phyloP scores from a whole-genome alignment of 1,140 invertebrate genomes.

The Parasteatoda tepidariorum region DNA sequence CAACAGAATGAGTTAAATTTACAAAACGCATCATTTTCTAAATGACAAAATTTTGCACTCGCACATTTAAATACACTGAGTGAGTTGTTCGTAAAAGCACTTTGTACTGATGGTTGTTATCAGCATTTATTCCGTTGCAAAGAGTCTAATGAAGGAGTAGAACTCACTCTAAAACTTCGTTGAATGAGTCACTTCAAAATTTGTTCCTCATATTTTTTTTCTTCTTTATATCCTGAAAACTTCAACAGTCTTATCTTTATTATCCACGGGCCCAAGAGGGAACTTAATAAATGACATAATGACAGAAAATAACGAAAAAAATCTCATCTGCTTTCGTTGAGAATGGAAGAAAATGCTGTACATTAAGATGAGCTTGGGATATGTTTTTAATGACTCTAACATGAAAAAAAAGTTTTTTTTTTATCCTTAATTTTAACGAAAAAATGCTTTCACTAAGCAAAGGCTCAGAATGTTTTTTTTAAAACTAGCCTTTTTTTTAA shows the following conservation, averaged over 20 bases:
- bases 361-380: conserved; percentile 33
- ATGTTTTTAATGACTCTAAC: conserved; percentile 30
- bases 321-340: not conserved
- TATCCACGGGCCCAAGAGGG: conserved; percentile 6
- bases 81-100: not conserved
- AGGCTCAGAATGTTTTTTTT: no score
- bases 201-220: not conserved
- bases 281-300: conserved; percentile 32
- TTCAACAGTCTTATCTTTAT: conserved; percentile 7
- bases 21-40: not conserved
- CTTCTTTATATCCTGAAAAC: not conserved
- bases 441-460: no score
- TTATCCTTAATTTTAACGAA: not conserved
- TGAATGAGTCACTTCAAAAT: not conserved
- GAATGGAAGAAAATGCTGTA: conserved; percentile 6
- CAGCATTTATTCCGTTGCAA: not conserved
- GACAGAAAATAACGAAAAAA: conserved; percentile 4
- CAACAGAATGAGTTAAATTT: no score
- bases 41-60: not conserved
- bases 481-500: no score
- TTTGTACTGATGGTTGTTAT: not conserved
- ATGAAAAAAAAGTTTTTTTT: not conserved
- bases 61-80: not conserved
- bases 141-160: not conserved
- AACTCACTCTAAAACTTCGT: not conserved